phyloP scores from a whole-genome alignment of 2,113 vertebrate genomes.

The Eulacestoma nigropectus region DNA sequence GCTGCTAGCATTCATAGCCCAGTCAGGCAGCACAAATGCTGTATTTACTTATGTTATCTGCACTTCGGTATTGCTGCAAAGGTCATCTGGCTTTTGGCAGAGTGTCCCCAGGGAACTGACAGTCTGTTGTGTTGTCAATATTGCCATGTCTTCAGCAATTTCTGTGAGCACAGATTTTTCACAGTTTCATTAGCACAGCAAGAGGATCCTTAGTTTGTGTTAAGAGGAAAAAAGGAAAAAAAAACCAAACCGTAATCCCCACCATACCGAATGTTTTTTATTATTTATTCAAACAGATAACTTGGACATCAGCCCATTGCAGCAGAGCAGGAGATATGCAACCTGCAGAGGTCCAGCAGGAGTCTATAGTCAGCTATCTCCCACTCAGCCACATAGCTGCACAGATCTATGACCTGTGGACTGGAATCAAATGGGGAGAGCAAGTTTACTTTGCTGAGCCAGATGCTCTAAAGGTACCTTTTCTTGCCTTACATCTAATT shows the following conservation, averaged over 20 bases:
- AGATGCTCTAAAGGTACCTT: constrained; percentile 85
- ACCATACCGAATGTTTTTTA: not conserved
- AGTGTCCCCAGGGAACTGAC: not conserved
- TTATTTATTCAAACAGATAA: constrained; percentile 74
- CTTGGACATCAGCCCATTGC: constrained; percentile 81
- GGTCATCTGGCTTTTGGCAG: not conserved
- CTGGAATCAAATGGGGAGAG: constrained; percentile 84
- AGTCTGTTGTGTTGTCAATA: not conserved
- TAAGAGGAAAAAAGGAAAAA: not conserved
- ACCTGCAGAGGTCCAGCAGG: constrained; percentile 81
- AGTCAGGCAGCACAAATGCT: not conserved
- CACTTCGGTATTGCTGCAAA: not conserved
- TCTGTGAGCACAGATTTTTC: not conserved
- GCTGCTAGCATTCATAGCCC: not conserved
- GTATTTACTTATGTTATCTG: not conserved
- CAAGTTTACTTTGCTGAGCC: constrained; percentile 86
- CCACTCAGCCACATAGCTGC: constrained; percentile 88
- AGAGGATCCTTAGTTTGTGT: not conserved
- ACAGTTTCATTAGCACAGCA: not conserved
- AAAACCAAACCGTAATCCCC: fast-evolving
- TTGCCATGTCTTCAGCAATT: not conserved
- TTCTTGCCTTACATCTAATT: not conserved
- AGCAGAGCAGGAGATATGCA: constrained; percentile 79
- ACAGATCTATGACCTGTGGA: constrained; percentile 89
- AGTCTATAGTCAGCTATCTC: constrained; percentile 85